A percentile compares a stretch with the other conserved stretches of the same genome.
These are phyloP conservation scores for Halichondria panicea DNA, from an alignment of 37 sponge, comb jelly and placozoan species.

Conservation along the genomic window DNA sequence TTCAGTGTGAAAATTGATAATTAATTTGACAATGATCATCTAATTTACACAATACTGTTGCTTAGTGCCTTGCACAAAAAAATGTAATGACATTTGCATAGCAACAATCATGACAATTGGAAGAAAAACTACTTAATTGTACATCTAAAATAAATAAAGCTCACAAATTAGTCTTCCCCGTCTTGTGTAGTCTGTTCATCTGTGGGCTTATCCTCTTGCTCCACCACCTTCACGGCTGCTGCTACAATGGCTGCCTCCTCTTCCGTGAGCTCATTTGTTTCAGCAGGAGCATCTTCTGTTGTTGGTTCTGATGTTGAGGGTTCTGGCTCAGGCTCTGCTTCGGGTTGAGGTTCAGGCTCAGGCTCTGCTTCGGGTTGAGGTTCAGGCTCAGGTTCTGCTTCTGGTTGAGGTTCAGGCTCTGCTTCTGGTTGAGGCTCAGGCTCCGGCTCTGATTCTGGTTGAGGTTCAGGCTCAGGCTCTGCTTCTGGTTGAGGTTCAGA, in stretches of 20 bases:
- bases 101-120: too few relatives aligned
- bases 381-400: not conserved
- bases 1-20: too few relatives aligned
- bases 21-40: too few relatives aligned
- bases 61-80: too few relatives aligned
- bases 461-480: constrained; percentile 3
- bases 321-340: too few relatives aligned
- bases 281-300: too few relatives aligned
- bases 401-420: constrained; percentile 5
- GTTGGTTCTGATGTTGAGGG: not conserved
- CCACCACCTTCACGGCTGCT: not conserved
- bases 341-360: not conserved
- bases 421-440: constrained; percentile 6
- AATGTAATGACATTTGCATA: too few relatives aligned
- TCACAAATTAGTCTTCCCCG: too few relatives aligned
- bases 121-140: too few relatives aligned
- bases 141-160: too few relatives aligned
- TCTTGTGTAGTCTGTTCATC: too few relatives aligned
- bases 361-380: not conserved
- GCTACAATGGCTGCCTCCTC: not conserved
- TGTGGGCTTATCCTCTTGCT: not conserved
- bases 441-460: constrained; percentile 8
- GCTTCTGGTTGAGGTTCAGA: not conserved
- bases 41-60: too few relatives aligned
- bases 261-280: not conserved